Evolutionary conservation across 2,888 invertebrate genomes (phyloP).

Genomic region (Embidobia sp.): DNA sequence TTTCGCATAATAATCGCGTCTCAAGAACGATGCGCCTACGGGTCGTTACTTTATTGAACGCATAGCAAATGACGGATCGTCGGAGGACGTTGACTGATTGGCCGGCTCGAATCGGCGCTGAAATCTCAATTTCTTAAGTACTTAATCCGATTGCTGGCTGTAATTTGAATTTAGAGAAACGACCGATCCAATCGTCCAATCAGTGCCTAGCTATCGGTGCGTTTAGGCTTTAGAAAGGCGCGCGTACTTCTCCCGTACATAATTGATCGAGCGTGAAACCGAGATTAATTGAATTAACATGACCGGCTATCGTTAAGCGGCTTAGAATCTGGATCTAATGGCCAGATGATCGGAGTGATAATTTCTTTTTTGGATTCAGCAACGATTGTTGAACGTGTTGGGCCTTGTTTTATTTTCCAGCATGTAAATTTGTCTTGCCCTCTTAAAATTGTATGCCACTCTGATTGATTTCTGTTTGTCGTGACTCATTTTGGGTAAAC

Average conservation of each 20-base stretch:
- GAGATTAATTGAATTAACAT: constrained; percentile 64
- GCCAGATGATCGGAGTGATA: not conserved
- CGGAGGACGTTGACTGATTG: not conserved
- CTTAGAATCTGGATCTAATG: constrained; percentile 32
- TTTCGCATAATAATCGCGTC: no score
- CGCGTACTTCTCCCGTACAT: constrained; percentile 45
- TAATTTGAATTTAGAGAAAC: constrained; percentile 13
- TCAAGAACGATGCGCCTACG: no score
- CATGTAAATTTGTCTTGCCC: not conserved
- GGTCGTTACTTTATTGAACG: constrained; percentile 9
- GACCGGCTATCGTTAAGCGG: constrained; percentile 33
- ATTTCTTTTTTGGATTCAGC: not conserved
- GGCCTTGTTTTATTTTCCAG: not conserved
- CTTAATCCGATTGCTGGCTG: constrained; percentile 44
- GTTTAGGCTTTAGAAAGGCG: constrained; percentile 45
- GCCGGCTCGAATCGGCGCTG: constrained; percentile 12
- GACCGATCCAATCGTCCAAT: no score
- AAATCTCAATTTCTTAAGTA: constrained; percentile 43
- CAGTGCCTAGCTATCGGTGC: constrained; percentile 26
- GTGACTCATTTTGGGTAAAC: no score
- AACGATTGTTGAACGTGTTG: no score
- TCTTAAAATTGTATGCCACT: no score
- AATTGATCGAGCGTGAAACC: constrained; percentile 65
- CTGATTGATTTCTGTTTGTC: no score
- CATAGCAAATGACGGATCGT: no score